Conservation (phyloP, 2,113 vertebrate genomes). For the Tricholaema leucomelas region DNA sequence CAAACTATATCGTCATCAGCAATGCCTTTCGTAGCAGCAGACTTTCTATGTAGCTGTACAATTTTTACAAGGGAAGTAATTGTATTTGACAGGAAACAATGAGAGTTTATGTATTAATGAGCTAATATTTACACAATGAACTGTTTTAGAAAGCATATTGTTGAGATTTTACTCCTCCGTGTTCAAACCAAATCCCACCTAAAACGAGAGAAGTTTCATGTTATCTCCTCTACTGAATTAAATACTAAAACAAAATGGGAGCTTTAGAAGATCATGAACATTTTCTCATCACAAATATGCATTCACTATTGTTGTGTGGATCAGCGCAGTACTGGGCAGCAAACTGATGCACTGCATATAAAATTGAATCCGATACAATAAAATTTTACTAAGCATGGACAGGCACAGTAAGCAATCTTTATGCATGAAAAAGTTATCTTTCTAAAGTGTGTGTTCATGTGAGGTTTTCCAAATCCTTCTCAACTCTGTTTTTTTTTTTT, state of each 20-base stretch:
- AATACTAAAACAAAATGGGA: neutral
- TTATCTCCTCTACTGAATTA: neutral
- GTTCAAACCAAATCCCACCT: accelerated
- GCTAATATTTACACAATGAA: neutral
- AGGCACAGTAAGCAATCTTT: neutral
- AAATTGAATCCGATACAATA: neutral
- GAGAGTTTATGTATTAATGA: neutral
- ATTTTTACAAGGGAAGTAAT: neutral
- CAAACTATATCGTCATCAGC: neutral
- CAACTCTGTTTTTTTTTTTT: accelerated
- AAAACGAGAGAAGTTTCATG: neutral
- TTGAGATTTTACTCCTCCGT: neutral
- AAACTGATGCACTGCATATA: neutral
- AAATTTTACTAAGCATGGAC: neutral
- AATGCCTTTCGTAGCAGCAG: neutral
- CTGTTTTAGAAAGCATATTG: neutral
- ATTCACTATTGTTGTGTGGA: neutral
- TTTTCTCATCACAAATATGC: neutral
- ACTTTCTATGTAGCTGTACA: neutral
- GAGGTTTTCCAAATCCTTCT: neutral
- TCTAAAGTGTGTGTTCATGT: neutral
- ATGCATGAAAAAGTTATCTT: neutral
- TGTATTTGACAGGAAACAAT: neutral
- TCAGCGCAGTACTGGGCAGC: neutral
- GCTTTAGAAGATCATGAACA: neutral